Base-by-base conservation (phyloP, 2,888 invertebrate genomes). In the Diaprepes abbreviatus region DNA sequence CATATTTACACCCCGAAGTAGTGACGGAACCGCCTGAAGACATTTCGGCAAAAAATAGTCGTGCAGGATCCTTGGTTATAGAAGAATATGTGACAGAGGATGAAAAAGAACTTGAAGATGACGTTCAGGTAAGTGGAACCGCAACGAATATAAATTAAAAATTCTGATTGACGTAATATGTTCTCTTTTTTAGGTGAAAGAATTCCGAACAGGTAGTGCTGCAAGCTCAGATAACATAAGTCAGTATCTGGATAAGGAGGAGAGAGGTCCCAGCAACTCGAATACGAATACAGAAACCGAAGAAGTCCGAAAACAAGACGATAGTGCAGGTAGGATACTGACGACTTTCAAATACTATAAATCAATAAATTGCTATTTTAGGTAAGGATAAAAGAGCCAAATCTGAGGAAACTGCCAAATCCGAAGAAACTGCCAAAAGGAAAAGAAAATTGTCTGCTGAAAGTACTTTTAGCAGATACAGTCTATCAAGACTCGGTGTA, bases 191-290 rank as follows among this genome's bases (percentile, higher is more conserved):
- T 1, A 66, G 59, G 19, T 66, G 2, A 71, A 63, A 36, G 67
- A 71, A 19, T 64, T 58, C 12, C 52, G 71, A 19, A 60, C 77
- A 4, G 83, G 82, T 73, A 81, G 82, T 3, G 80, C 80, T 16
- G 83, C 82, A 58, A 83, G 82, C 74, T 83, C 83, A 0, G 83
- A 83, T 64, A 82, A 83, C 66, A 80, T 84, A 19, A 84, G 84
- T 70, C 83, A 84, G 74, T 84, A 83, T 77, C 75, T 84, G 66
- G 84, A 84, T 62, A 83, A 81, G 74, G 84, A 83, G 36, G 81
- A 82, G 33, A 45, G 43, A 14, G 38, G 40, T 65, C 38, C 55
- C 45, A 19, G 55, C 35, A 55, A 38, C 45, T 48, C 58, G 48
- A 58, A 36, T 9, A 12, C 45, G 35, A 50, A 57, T 17, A 16